These are phyloP conservation scores for Brachionus angularis DNA, from an alignment of 1,140 invertebrate genomes.

Conservation along the genomic window DNA sequence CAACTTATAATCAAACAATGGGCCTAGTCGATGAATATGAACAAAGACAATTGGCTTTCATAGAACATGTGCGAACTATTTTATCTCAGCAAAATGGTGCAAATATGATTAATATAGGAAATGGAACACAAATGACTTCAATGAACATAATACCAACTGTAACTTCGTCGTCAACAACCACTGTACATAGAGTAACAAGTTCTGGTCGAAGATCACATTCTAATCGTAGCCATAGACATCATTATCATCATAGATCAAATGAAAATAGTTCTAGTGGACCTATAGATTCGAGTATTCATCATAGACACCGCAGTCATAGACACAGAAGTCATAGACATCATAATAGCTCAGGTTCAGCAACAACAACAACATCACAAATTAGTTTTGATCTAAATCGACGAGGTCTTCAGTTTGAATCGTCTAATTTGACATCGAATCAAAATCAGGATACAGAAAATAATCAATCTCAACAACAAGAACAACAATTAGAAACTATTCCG, in stretches of 20 bases:
- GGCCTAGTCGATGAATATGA: constrained; percentile 51
- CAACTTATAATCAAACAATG: constrained; percentile 54
- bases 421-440: not conserved
- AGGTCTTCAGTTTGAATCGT: not conserved
- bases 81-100: not conserved
- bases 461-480: too few species aligned
- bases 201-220: not conserved
- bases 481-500: not conserved
- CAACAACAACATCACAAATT: not conserved
- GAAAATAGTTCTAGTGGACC: too few species aligned
- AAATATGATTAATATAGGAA: not conserved
- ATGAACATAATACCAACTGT: not conserved
- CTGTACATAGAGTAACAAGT: not conserved
- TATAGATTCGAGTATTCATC: too few species aligned
- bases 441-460: not conserved
- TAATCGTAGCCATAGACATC: not conserved
- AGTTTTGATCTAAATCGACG: not conserved
- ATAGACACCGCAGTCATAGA: not conserved
- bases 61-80: constrained; percentile 23
- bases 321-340: not conserved
- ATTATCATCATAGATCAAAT: too few species aligned
- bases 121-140: not conserved
- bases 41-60: constrained; percentile 45
- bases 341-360: too few species aligned
- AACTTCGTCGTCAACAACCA: not conserved